Evolutionary conservation across 2,113 vertebrate genomes (phyloP).

Genomic region (Ctenodactylus gundi): DNA sequence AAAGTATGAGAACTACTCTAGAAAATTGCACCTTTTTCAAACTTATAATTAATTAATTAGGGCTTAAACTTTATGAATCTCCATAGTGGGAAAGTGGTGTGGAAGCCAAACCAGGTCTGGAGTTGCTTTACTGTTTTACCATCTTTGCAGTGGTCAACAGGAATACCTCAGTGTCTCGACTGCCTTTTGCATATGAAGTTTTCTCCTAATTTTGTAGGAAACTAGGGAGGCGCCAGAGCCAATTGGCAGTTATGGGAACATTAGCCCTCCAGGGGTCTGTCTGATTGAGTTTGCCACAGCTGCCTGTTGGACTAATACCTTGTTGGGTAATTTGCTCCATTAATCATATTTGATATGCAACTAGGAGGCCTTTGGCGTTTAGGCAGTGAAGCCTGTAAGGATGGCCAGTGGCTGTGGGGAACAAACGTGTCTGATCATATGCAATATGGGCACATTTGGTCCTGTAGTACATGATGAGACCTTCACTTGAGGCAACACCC

Average conservation of each 20-base stretch:
- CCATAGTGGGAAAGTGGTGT: neutral
- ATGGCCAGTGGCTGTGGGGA: neutral
- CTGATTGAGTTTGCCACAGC: constrained; percentile 28
- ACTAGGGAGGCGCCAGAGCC: neutral
- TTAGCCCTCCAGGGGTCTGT: constrained; percentile 1
- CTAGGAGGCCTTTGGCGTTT: neutral
- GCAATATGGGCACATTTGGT: neutral
- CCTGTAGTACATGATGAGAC: neutral
- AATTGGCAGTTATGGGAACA: neutral
- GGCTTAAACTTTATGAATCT: neutral
- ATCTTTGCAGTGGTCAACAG: constrained; percentile 6
- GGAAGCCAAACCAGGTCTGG: constrained; percentile 23
- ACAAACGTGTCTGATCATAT: neutral
- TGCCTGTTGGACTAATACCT: constrained; percentile 35
- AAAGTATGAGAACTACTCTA: neutral
- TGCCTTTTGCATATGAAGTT: neutral
- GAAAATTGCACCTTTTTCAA: neutral
- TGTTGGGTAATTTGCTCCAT: neutral
- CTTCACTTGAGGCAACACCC: neutral
- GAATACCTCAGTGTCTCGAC: neutral
- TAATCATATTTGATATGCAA: neutral
- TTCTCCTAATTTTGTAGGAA: neutral
- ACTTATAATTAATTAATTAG: neutral
- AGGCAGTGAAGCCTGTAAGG: neutral
- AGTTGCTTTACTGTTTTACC: constrained; percentile 4